A percentile compares a stretch with the other conserved stretches of the same genome.
Conservation (phyloP, 2,797 vertebrate genomes). For the Morus bassanus region DNA sequence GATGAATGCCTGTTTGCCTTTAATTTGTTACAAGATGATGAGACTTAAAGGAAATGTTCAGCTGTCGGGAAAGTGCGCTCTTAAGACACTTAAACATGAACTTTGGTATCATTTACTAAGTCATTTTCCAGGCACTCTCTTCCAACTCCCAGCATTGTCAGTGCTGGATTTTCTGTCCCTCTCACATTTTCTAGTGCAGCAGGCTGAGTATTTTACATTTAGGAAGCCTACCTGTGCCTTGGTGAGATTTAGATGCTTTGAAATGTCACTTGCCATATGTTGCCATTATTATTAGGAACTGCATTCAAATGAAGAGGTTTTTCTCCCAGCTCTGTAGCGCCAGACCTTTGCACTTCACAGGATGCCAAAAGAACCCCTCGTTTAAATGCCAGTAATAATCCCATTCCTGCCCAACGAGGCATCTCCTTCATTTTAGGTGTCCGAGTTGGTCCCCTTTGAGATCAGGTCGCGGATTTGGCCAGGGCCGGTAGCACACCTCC, state of each 20-base stretch:
- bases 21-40: slow-evolving; percentile 68
- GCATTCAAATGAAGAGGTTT: background rate
- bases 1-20: slow-evolving; percentile 68
- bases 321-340: background rate
- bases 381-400: background rate
- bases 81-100: background rate
- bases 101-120: background rate
- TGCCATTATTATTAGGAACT: background rate
- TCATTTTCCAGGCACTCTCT: background rate
- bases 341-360: background rate
- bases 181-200: background rate
- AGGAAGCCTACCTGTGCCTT: background rate
- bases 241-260: background rate
- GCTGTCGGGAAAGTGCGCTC: background rate
- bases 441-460: background rate
- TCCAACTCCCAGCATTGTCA: background rate
- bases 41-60: slow-evolving; percentile 53
- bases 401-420: background rate
- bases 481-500: rapidly evolving
- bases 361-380: background rate
- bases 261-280: slow-evolving; percentile 38
- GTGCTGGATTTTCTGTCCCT: background rate
- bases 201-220: background rate
- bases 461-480: rapidly evolving
- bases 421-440: background rate